These are phyloP conservation scores for Adelosebastes latens DNA, from an alignment of 2,797 vertebrate species.

Conservation along the genomic window DNA sequence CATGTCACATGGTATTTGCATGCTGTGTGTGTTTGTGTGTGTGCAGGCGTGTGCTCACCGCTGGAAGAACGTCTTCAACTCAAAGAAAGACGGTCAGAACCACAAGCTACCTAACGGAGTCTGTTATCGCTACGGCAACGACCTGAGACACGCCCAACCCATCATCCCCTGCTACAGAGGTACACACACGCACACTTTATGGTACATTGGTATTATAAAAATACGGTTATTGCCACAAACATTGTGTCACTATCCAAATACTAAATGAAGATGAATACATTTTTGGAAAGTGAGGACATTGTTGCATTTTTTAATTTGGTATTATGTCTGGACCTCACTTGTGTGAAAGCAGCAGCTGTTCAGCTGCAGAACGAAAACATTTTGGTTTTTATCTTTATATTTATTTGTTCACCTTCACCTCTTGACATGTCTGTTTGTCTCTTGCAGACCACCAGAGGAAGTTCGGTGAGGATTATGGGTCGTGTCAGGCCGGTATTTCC, in stretches of 20 bases:
- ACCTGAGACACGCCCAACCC: constrained; percentile 78
- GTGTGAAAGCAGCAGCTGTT: constrained; percentile 39
- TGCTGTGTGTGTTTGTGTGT: constrained; percentile 34
- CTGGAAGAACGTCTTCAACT: constrained; percentile 94
- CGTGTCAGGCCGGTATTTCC: constrained; percentile 94
- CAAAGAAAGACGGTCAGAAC: constrained; percentile 79
- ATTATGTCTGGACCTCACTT: neutral
- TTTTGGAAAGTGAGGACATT: neutral
- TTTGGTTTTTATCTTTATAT: constrained; percentile 1
- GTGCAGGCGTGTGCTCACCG: constrained; percentile 93
- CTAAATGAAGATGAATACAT: too few species aligned
- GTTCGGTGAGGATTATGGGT: constrained; percentile 88
- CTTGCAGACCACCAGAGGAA: constrained; percentile 85
- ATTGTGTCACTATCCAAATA: neutral
- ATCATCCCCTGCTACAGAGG: constrained; percentile 92
- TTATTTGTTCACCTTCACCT: constrained; percentile 39
- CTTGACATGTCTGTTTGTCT: neutral
- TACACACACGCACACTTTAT: constrained; percentile 57
- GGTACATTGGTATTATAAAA: neutral
- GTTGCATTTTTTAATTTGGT: neutral
- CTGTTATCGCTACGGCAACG: constrained; percentile 86
- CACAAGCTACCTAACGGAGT: constrained; percentile 90
- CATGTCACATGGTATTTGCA: constrained; percentile 41
- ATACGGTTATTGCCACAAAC: neutral
- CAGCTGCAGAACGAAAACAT: constrained; percentile 71